These are phyloP conservation scores for Ryuthela nishihirai DNA, from an alignment of 2,888 invertebrate genomes.

Conservation along the genomic window DNA sequence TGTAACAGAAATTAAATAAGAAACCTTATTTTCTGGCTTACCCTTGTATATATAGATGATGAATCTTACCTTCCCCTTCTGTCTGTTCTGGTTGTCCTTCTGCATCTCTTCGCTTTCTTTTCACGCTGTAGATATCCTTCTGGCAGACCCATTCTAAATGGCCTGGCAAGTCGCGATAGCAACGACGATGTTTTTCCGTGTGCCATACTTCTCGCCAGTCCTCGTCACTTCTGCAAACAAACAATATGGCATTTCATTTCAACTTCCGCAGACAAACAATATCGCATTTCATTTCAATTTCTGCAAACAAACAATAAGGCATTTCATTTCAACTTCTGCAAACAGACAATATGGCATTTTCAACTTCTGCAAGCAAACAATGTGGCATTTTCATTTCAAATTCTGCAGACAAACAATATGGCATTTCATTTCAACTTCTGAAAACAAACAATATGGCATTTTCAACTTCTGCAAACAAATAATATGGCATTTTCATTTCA, in stretches of 20 bases:
- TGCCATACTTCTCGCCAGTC: constrained; percentile 62
- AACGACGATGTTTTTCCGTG: constrained; percentile 58
- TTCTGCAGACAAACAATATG: too few relatives aligned
- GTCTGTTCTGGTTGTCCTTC: neutral
- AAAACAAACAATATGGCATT: too few relatives aligned
- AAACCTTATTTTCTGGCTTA: too few relatives aligned
- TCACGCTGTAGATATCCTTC: constrained; percentile 58
- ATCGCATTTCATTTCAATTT: neutral
- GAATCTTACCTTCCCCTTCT: constrained; percentile 41
- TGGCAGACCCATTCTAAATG: constrained; percentile 62
- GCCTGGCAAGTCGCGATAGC: constrained; percentile 57
- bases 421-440: too few relatives aligned
- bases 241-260: neutral
- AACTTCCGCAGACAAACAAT: neutral
- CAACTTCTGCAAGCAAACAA: too few relatives aligned
- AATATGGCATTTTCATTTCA: too few relatives aligned
- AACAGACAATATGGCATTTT: too few relatives aligned
- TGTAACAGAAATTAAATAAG: too few relatives aligned
- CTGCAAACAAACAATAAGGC: neutral
- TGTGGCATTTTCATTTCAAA: too few relatives aligned
- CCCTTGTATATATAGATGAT: too few relatives aligned
- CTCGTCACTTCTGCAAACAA: constrained; percentile 47
- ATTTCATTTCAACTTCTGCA: too few relatives aligned
- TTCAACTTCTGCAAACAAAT: too few relatives aligned
- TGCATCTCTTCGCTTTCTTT: constrained; percentile 40